phyloP scores from a whole-genome alignment of 1,140 invertebrate genomes.

The Tyrophagus putrescentiae region DNA sequence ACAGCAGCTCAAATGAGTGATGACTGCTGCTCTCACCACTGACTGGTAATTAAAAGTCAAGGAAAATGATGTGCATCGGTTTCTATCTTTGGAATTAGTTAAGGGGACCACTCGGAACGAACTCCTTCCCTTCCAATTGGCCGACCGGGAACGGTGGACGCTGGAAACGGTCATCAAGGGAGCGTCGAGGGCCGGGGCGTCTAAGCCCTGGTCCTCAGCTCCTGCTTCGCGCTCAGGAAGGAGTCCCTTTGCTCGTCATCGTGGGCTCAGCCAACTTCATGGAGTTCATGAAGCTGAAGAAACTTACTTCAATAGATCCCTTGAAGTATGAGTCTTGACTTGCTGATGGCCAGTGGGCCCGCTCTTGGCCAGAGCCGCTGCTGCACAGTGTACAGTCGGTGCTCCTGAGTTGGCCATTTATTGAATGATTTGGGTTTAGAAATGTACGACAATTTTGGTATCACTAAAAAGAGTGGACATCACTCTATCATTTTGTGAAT shows the following conservation, averaged over 20 bases:
- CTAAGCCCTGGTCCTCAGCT: not conserved
- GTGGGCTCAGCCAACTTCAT: constrained; percentile 17
- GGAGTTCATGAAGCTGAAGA: constrained; percentile 19
- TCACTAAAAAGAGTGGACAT: too few relatives aligned
- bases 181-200: not conserved
- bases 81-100: not conserved
- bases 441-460: too few relatives aligned
- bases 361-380: too few relatives aligned
- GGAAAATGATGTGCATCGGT: not conserved
- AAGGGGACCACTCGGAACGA: not conserved
- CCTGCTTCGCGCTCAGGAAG: not conserved
- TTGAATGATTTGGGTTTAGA: too few relatives aligned
- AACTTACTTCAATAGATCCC: constrained; percentile 24
- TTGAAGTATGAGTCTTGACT: constrained; percentile 26
- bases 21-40: too few relatives aligned
- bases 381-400: too few relatives aligned
- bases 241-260: not conserved
- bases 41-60: too few relatives aligned
- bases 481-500: too few relatives aligned
- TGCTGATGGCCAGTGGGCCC: too few relatives aligned
- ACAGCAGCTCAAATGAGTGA: too few relatives aligned
- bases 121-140: not conserved
- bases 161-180: not conserved
- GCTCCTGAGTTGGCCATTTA: too few relatives aligned
- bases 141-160: not conserved